phyloP scores from a whole-genome alignment of 2,113 vertebrate species.

The Caranx melampygus region DNA sequence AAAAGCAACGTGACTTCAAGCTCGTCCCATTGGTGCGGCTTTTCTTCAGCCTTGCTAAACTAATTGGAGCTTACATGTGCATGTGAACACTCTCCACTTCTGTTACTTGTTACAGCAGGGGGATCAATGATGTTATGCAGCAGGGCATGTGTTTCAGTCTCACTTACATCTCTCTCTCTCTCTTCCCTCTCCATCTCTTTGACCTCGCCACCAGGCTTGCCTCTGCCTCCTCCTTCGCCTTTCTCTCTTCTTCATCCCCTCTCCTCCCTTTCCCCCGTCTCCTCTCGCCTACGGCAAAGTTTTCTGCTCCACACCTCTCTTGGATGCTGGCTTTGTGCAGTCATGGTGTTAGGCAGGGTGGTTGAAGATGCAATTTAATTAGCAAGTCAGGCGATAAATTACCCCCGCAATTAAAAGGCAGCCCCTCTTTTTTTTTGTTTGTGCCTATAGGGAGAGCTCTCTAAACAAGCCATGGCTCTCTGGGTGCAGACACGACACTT shows the following conservation, averaged over 20 bases:
- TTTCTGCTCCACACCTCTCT: constrained; percentile 25
- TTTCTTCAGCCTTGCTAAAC: constrained; percentile 38
- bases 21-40: not conserved
- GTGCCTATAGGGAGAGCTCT: constrained; percentile 57
- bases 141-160: constrained; percentile 21
- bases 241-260: not conserved
- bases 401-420: constrained; percentile 65
- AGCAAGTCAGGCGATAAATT: constrained; percentile 73
- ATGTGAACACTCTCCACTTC: constrained; percentile 25
- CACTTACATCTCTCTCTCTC: constrained; percentile 16
- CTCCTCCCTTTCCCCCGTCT: constrained; percentile 12
- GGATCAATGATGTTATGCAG: constrained; percentile 20
- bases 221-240: constrained; percentile 17
- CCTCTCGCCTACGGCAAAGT: constrained; percentile 24
- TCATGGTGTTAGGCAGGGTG: constrained; percentile 35
- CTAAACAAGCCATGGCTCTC: constrained; percentile 46
- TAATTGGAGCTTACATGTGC: constrained; percentile 43
- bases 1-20: constrained; percentile 3
- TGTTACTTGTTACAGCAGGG: constrained; percentile 21
- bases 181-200: constrained; percentile 15
- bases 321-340: constrained; percentile 27
- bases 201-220: constrained; percentile 27
- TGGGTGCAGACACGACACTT: constrained; percentile 36
- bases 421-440: constrained; percentile 54
- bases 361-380: constrained; percentile 74